Conservation (phyloP, 37 sponge, comb jelly and placozoan genomes). For the Cliona cf. orientalis region DNA sequence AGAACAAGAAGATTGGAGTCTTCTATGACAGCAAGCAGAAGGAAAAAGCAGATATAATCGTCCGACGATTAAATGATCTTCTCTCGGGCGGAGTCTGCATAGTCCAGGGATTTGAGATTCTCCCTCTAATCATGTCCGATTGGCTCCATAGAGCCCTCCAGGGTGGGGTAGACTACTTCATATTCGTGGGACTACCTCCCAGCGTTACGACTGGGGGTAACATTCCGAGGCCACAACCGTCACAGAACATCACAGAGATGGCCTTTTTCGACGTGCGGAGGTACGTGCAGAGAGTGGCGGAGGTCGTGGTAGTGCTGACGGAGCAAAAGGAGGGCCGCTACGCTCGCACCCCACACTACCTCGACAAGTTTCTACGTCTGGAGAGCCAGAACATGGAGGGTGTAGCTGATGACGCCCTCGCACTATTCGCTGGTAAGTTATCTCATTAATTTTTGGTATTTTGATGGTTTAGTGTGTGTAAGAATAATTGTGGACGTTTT, state of each 20-base stretch:
- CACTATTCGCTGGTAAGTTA: slow-evolving; percentile 38
- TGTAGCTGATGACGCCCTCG: slow-evolving; percentile 22
- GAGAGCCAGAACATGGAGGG: not conserved
- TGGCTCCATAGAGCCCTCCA: slow-evolving; percentile 12
- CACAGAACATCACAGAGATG: too few species aligned
- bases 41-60: not conserved
- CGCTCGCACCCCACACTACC: slow-evolving; percentile 2
- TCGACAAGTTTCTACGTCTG: slow-evolving; percentile 39
- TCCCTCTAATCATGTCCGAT: not conserved
- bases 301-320: slow-evolving; percentile 25
- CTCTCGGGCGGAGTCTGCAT: not conserved
- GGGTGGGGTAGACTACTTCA: not conserved
- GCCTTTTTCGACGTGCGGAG: slow-evolving; percentile 1
- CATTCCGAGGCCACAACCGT: not conserved
- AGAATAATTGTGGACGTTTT: too few species aligned
- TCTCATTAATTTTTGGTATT: not conserved
- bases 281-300: not conserved
- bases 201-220: not conserved
- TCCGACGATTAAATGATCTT: not conserved
- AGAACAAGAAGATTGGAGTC: not conserved
- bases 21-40: not conserved
- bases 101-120: not conserved
- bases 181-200: slow-evolving; percentile 51
- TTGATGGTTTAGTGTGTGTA: too few species aligned
- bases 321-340: not conserved